phyloP scores from a whole-genome alignment of 2,888 invertebrate species.

The Linyphia triangularis region DNA sequence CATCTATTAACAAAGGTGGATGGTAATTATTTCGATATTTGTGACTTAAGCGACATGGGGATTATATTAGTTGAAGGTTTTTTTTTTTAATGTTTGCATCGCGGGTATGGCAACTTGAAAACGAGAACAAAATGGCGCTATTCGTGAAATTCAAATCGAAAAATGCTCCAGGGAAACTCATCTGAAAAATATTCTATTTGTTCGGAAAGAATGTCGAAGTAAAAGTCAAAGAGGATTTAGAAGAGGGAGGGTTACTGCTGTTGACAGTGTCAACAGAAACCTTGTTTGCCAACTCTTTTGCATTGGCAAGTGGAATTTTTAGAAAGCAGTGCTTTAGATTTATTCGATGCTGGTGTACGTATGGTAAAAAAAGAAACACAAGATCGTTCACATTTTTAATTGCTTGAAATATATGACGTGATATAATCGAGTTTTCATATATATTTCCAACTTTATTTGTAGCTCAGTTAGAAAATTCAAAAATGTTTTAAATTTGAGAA shows the following conservation, averaged over 20 bases:
- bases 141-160: conserved; percentile 55
- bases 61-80: conserved; percentile 44
- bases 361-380: background rate
- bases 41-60: conserved; percentile 22
- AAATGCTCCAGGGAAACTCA: conserved; percentile 6
- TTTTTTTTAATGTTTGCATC: conserved; percentile 32
- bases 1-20: conserved; percentile 47
- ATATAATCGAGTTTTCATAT: too few relatives aligned
- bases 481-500: too few relatives aligned
- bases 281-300: conserved; percentile 67
- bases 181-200: conserved; percentile 59
- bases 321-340: too few relatives aligned
- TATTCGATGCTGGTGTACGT: background rate
- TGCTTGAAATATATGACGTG: too few relatives aligned
- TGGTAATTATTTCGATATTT: conserved; percentile 58
- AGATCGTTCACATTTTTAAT: background rate
- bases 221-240: conserved; percentile 68
- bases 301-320: conserved; percentile 37
- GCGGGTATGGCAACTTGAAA: background rate
- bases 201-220: conserved; percentile 40
- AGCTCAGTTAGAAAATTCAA: too few relatives aligned
- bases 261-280: conserved; percentile 62
- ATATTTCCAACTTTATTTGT: too few relatives aligned
- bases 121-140: conserved; percentile 7
- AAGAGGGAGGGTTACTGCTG: conserved; percentile 55